Evolutionary conservation across 2,113 vertebrate genomes (phyloP).

Genomic region (Ictidomys tridecemlineatus): DNA sequence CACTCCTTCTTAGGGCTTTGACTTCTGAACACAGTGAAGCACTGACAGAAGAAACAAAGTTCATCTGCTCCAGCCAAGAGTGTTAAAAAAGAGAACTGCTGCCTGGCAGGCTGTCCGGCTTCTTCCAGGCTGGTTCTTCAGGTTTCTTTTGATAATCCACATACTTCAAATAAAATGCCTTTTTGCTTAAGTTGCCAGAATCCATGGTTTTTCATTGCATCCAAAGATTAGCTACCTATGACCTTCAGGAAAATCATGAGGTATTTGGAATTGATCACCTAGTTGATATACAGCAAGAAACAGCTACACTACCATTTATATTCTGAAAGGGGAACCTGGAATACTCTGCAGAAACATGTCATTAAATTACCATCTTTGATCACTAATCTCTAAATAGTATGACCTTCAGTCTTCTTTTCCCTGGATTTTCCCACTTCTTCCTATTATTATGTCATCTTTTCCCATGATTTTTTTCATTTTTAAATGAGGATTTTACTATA

Average conservation of each 20-base stretch:
- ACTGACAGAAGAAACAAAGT: neutral
- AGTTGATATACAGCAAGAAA: neutral
- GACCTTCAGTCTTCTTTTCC: neutral
- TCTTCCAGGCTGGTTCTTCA: neutral
- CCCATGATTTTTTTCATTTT: neutral
- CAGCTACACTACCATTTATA: neutral
- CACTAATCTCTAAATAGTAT: neutral
- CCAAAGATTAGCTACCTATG: neutral
- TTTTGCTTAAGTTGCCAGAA: conserved; percentile 22
- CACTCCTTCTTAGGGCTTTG: conserved; percentile 41
- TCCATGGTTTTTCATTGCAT: neutral
- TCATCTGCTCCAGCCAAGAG: neutral
- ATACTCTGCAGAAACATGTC: neutral
- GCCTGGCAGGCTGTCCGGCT: neutral
- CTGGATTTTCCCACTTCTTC: neutral
- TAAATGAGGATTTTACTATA: neutral
- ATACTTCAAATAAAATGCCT: neutral
- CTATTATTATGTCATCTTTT: neutral
- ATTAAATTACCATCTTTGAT: neutral
- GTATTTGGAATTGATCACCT: neutral
- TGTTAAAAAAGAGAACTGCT: neutral
- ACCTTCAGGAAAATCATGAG: neutral
- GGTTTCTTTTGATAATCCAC: neutral
- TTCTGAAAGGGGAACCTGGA: neutral
- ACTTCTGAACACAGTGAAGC: neutral